Conservation (phyloP, 2,113 vertebrate genomes). For the Pelecanus crispus region DNA sequence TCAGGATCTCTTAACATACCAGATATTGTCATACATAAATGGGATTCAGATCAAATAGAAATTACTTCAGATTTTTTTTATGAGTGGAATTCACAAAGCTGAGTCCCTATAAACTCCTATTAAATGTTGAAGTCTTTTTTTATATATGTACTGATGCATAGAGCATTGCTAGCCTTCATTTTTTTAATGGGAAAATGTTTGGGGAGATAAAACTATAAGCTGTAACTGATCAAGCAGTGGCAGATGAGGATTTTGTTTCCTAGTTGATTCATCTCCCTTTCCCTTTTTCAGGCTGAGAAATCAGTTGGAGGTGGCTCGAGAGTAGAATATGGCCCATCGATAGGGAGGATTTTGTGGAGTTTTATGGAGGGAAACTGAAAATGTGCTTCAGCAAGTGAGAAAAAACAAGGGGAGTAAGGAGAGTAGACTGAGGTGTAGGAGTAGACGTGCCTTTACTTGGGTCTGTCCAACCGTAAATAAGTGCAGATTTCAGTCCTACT, state of each 20-base stretch:
- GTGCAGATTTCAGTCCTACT: background rate
- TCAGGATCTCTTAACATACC: background rate
- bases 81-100: background rate
- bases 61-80: background rate
- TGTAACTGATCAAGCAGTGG: background rate
- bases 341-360: background rate
- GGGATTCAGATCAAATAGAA: background rate
- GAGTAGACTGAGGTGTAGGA: background rate
- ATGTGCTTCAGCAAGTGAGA: background rate
- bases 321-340: background rate
- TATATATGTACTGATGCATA: background rate
- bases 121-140: background rate
- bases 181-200: background rate
- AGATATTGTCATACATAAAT: background rate
- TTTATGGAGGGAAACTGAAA: background rate
- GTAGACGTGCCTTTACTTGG: background rate
- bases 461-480: background rate
- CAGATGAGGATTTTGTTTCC: conserved; percentile 11
- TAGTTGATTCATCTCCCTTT: background rate
- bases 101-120: background rate
- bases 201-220: background rate
- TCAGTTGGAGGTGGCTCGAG: background rate
- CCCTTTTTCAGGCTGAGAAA: background rate
- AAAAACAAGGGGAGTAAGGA: background rate
- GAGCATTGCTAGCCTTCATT: background rate